phyloP scores from a whole-genome alignment of 2,113 vertebrate species.

The Kobus ellipsiprymnus region DNA sequence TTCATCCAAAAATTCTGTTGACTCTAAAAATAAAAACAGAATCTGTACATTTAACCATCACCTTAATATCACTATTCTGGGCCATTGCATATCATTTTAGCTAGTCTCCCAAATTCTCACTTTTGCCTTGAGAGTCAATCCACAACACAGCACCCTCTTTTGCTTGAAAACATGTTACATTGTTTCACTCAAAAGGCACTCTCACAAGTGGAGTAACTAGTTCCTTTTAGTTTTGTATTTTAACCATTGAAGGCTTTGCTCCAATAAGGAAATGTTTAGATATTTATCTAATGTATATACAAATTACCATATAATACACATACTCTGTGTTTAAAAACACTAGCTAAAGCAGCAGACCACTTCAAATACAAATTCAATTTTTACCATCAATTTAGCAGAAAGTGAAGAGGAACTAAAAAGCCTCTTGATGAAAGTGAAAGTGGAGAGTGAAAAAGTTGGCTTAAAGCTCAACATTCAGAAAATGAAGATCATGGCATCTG shows the following conservation, averaged over 20 bases:
- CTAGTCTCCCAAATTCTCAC: not conserved
- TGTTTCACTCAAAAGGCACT: not conserved
- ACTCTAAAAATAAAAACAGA: not conserved
- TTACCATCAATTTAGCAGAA: too few species aligned
- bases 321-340: not conserved
- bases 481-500: fast-evolving
- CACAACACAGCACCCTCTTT: fast-evolving
- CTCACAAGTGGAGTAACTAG: not conserved
- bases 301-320: not conserved
- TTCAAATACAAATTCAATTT: too few species aligned
- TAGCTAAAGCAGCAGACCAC: too few species aligned
- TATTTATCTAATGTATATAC: not conserved
- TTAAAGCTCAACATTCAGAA: not conserved
- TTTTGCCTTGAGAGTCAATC: too few species aligned
- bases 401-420: too few species aligned
- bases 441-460: not conserved
- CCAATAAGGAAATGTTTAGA: not conserved
- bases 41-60: not conserved
- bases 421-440: not conserved
- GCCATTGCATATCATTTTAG: not conserved
- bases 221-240: not conserved
- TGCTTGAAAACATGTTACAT: not conserved
- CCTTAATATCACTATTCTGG: not conserved
- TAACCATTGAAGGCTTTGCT: not conserved
- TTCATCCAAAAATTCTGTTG: not conserved